Evolutionary conservation across 2,113 vertebrate genomes (phyloP), one percentile per base, ranked within the genome.

Genomic region (Odocoileus virginianus): DNA sequence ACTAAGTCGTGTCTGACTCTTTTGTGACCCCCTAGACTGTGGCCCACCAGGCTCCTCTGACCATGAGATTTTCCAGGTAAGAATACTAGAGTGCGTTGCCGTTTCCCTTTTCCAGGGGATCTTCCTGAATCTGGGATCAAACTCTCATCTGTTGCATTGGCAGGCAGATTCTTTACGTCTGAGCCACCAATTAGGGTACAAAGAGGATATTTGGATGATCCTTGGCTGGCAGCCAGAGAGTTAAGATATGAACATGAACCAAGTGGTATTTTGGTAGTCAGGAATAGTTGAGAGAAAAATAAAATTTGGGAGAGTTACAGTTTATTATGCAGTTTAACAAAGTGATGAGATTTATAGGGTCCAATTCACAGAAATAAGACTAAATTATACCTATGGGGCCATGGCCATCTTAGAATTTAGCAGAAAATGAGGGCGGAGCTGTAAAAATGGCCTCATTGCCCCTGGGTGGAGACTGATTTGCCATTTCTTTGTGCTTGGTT

Each of bases 241-340:
- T 81, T 88, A 64, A 60, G 76, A 21, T 50, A 67, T 0, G 17
- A 81, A 10, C n/a, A 40, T 57, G 78, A 95, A n/a, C 74, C 43
- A 87, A 52, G 50, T 81, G n/a, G 1, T 90, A 43, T 45, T 74
- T 97, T 97, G 55, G 61, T 40, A 90, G n/a, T 94, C 36, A 45
- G 64, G n/a, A 78, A 78, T 85, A 86, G n/a, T 61, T 61, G 76
- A 64, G 15, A 91, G 40, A n/a, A 92, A 94, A 91, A 91, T 76
- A 82, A 97, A 86, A 95, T 71, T 82, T 71, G 64, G 40, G n/a
- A 52, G 86, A 82, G 25, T 74, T 52, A 71, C 23, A 83, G 12
- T 88, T 96, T 94, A 92, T 88, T 85, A 16, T 85, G 10, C 55
- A 88, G 0, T 67, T 98, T 95, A 92, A 36, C 25, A 81, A 33